Conservation (phyloP, 2,888 invertebrate genomes). For the Drosophila picticornis region DNA sequence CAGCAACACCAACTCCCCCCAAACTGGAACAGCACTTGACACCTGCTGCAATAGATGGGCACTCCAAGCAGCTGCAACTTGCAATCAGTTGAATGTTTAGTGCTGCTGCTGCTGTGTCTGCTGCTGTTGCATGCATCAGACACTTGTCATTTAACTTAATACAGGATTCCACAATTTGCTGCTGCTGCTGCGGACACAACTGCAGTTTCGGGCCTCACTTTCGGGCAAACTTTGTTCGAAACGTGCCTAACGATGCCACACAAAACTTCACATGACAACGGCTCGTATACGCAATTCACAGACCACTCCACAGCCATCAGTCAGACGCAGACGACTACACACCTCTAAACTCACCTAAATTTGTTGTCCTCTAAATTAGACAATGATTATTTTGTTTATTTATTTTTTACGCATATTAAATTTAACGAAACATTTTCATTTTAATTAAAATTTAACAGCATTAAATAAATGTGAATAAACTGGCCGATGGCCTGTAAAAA, state of each 20-base stretch:
- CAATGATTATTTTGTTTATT: neutral
- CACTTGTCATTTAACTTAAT: constrained; percentile 15
- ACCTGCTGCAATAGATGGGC: neutral
- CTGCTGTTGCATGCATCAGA: constrained; percentile 15
- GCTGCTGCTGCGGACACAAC: neutral
- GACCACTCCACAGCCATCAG: constrained; percentile 1
- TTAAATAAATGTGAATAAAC: neutral
- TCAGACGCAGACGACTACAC: neutral
- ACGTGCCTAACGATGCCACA: constrained; percentile 15
- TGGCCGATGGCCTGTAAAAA: neutral
- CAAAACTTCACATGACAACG: constrained; percentile 25
- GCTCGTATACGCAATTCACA: constrained; percentile 13
- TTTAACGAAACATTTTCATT: neutral
- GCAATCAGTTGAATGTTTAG: neutral
- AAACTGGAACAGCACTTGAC: neutral
- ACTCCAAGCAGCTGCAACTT: constrained; percentile 4
- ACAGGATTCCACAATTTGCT: constrained; percentile 1
- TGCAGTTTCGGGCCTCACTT: constrained; percentile 1
- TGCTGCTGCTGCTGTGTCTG: neutral
- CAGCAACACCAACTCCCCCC: neutral
- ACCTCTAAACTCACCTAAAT: neutral
- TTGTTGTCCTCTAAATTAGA: neutral
- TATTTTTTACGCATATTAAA: neutral
- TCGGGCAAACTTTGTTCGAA: constrained; percentile 22
- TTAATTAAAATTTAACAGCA: neutral